Percentiles rank a stretch among this genome's conserved stretches.
Conservation (phyloP, 2,797 vertebrate genomes). For the Halcyon leucocephala region DNA sequence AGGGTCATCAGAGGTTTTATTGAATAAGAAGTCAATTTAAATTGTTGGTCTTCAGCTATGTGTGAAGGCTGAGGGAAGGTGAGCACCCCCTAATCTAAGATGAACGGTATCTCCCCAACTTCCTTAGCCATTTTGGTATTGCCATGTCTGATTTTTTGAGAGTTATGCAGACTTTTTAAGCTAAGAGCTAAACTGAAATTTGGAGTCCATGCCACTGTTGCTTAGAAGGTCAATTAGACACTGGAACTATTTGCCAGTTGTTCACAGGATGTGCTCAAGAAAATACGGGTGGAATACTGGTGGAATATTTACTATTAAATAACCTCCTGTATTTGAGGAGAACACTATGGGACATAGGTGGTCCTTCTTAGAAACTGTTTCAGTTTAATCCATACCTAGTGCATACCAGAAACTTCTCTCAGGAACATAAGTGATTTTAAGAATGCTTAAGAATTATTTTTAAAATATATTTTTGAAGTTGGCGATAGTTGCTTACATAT, state of each 20-base stretch:
- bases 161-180: constrained; percentile 25
- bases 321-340: not conserved
- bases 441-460: not conserved
- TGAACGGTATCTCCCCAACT: not conserved
- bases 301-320: not conserved
- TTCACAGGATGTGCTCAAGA: not conserved
- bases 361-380: not conserved
- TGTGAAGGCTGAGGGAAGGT: not conserved
- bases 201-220: not conserved
- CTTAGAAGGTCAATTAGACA: not conserved
- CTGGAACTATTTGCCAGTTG: not conserved
- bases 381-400: not conserved
- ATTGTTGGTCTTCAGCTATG: not conserved
- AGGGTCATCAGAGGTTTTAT: not conserved
- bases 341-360: not conserved
- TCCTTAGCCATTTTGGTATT: not conserved
- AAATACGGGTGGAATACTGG: not conserved
- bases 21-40: not conserved
- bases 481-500: not conserved
- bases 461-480: not conserved
- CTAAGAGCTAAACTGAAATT: not conserved
- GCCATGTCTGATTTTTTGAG: not conserved
- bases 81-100: not conserved
- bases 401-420: not conserved
- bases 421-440: not conserved